phyloP scores from a whole-genome alignment of 2,797 vertebrate species.

The Halcyon chelicuti region DNA sequence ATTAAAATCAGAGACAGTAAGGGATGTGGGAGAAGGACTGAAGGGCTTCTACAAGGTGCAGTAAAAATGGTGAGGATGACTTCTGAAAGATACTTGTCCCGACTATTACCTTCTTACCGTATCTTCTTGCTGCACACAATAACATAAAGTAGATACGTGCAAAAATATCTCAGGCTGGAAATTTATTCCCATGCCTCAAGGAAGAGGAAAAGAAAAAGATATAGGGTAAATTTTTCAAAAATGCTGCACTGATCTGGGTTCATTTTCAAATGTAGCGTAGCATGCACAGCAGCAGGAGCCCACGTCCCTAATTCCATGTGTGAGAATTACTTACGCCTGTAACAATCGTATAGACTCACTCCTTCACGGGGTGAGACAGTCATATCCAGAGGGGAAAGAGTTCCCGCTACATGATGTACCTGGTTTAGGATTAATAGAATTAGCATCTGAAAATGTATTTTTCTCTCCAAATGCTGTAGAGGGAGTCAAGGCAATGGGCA shows the following conservation, averaged over 20 bases:
- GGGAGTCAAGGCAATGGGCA: not conserved
- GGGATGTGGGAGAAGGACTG: not conserved
- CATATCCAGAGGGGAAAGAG: not conserved
- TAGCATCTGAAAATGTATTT: not conserved
- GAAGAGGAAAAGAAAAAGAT: not conserved
- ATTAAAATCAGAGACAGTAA: not conserved
- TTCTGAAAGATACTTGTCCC: not conserved
- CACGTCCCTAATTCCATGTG: not conserved
- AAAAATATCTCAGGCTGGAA: not conserved
- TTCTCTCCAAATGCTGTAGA: not conserved
- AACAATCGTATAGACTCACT: not conserved
- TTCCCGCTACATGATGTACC: not conserved
- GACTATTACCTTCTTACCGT: not conserved
- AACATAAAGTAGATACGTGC: not conserved
- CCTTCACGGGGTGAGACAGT: not conserved
- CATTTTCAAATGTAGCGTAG: not conserved
- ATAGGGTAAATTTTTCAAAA: not conserved
- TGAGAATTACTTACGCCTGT: not conserved
- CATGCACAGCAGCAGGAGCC: not conserved
- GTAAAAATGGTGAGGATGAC: not conserved
- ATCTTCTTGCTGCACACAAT: not conserved
- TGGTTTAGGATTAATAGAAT: not conserved
- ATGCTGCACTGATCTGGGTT: not conserved
- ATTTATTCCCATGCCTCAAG: not conserved
- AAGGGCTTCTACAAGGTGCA: not conserved